Conservation (phyloP, 2,888 invertebrate species). For the Enchytraeus crypticus region DNA sequence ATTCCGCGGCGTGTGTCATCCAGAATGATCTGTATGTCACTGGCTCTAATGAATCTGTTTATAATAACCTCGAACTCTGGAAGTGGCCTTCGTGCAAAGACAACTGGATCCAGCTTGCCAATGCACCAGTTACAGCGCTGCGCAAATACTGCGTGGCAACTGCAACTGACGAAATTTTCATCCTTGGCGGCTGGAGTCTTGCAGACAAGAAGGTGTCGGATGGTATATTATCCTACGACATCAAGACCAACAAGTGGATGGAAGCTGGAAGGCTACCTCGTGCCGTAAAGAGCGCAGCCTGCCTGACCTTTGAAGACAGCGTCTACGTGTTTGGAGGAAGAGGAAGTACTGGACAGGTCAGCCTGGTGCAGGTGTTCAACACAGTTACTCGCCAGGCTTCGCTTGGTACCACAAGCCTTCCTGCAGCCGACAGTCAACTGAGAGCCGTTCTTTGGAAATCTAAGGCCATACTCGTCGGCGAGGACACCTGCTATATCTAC, state of each 20-base stretch:
- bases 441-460: neutral
- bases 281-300: neutral
- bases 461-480: neutral
- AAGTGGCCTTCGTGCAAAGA: too few relatives aligned
- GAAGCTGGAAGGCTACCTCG: too few relatives aligned
- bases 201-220: neutral
- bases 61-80: too few relatives aligned
- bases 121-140: too few relatives aligned
- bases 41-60: too few relatives aligned
- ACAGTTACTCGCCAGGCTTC: neutral
- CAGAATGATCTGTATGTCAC: too few relatives aligned
- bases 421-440: neutral
- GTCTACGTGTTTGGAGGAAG: neutral
- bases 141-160: too few relatives aligned
- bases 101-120: too few relatives aligned
- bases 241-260: neutral
- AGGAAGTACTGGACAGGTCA: neutral
- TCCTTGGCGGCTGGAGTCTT: neutral
- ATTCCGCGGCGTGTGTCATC: too few relatives aligned
- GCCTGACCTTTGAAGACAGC: neutral
- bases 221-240: neutral
- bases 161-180: too few relatives aligned
- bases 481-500: neutral
- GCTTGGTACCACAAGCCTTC: neutral
- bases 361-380: neutral